Conservation (phyloP, 2,113 vertebrate species). For the Pomatostomus ruficeps region DNA sequence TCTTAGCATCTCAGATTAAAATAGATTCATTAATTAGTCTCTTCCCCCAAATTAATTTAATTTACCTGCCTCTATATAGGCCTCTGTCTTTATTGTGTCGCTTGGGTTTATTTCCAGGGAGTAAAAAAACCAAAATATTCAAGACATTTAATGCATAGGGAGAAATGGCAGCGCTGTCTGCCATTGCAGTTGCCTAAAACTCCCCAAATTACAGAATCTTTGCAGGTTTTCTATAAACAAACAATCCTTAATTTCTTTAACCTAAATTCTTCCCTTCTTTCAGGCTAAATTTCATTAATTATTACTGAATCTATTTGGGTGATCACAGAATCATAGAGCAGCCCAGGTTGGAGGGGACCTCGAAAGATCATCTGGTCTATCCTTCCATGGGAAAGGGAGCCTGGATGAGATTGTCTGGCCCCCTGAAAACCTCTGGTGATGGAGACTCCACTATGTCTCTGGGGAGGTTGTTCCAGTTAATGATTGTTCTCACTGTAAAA, state of each 20-base stretch:
- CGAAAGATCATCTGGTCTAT: accelerated
- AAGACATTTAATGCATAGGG: neutral
- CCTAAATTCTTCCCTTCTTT: neutral
- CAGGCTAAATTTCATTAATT: neutral
- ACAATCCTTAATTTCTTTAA: neutral
- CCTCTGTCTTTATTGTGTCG: neutral
- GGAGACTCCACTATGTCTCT: neutral
- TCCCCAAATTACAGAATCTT: neutral
- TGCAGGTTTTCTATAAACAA: neutral
- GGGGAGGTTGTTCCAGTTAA: neutral
- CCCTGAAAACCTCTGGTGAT: neutral
- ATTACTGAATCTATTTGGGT: neutral
- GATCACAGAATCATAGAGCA: neutral
- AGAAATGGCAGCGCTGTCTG: neutral
- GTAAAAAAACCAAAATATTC: neutral
- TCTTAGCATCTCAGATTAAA: neutral
- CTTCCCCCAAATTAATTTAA: neutral
- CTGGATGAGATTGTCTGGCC: neutral
- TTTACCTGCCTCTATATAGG: neutral
- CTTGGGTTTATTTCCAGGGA: neutral
- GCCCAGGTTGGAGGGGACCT: neutral
- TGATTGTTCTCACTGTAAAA: neutral
- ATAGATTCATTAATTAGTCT: neutral
- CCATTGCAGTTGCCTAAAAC: neutral
- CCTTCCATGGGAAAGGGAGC: neutral